Evolutionary conservation across 2,113 vertebrate genomes (phyloP), one percentile per base, ranked within the genome.

Genomic region (Clarias magur): DNA sequence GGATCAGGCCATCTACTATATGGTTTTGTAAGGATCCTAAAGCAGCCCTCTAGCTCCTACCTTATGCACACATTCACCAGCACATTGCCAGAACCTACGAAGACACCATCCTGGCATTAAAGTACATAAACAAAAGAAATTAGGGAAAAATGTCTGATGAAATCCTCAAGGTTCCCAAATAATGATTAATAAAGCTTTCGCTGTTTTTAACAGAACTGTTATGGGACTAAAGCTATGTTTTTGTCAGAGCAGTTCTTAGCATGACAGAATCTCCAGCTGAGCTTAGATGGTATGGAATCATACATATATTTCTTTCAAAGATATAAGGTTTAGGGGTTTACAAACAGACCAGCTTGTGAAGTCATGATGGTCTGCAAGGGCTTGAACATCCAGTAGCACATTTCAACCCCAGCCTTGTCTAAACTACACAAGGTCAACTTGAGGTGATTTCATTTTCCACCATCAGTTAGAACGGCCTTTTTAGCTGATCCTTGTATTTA

Each of bases 1-100:
- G 68, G 83, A 16, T 60, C 12, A 34, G 72, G 19, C 56, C 82
- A 84, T 23, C 38, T 17, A 11, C 4, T 21, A 48, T 76, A 54
- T 42, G 79, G 21, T 86, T 57, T 67, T 60, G 60, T 42, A 23
- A 27, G n/a, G 16, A 62, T 65, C 91, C 90, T 84, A 84, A 88
- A 57, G 85, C 83, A 63, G 83, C 90, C 86, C 73, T 63, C 57
- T 73, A 85, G 62, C 86, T 67, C 82, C 9, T 42, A 42, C 68
- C 76, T 38, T 80, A 70, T 9, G 30, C 86, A 38, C 23, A 68
- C 68, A 85, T 25, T 75, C 57, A 38, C 30, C 30, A 65, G 27
- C 19, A 62, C 56, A 7, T 67, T 53, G 27, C 3, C 75, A 21
- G n/a, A 13, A 30, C 30, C 23, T 62, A n/a, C n/a, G n/a, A n/a